Conservation (phyloP, 2,113 vertebrate genomes). For the Deroptyus accipitrinus region DNA sequence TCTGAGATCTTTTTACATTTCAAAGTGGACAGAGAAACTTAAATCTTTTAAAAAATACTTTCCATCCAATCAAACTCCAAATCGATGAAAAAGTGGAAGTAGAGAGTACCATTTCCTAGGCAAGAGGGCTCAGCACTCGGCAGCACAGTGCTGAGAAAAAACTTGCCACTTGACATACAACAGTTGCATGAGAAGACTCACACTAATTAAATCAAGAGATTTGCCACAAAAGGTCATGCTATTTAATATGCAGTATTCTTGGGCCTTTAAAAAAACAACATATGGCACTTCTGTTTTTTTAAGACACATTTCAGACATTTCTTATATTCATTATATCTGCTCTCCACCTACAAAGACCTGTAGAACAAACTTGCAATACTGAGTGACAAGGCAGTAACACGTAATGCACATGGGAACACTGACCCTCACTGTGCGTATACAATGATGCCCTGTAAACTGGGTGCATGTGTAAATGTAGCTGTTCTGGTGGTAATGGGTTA, state of each 20-base stretch:
- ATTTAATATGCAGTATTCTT: background rate
- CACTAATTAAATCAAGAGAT: constrained; percentile 25
- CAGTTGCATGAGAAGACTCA: background rate
- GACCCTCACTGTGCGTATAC: background rate
- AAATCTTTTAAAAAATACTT: background rate
- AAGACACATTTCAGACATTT: background rate
- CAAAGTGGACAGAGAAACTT: background rate
- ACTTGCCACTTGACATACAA: constrained; percentile 24
- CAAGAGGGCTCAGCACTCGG: background rate
- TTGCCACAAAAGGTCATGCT: background rate
- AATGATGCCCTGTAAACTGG: background rate
- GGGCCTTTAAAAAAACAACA: constrained; percentile 7
- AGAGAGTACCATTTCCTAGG: background rate
- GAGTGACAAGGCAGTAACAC: background rate
- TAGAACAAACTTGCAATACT: background rate
- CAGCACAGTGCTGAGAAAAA: background rate
- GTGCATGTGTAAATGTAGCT: background rate
- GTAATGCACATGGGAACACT: background rate
- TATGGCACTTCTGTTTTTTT: background rate
- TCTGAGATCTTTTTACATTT: background rate
- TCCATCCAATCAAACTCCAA: background rate
- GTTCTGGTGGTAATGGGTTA: background rate
- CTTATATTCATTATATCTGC: background rate
- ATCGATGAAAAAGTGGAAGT: background rate
- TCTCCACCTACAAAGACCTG: background rate